These are phyloP conservation scores for Caenorhabditis auriculariae DNA, from an alignment of 2,888 invertebrate species.

Conservation along the genomic window DNA sequence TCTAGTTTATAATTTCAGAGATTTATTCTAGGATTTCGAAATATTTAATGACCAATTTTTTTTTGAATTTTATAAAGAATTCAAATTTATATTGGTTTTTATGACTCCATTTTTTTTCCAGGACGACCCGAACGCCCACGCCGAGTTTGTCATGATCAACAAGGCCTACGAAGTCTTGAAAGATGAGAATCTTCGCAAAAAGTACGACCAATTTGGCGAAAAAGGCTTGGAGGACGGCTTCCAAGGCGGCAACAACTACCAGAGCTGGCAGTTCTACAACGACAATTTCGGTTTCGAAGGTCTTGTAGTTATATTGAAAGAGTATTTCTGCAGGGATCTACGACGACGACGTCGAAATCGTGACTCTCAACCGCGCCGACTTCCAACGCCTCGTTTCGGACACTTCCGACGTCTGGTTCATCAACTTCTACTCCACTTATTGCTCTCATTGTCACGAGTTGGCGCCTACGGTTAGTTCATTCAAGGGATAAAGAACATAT, in stretches of 20 bases:
- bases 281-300: slow-evolving; percentile 75
- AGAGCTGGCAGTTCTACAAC: slow-evolving; percentile 80
- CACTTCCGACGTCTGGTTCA: slow-evolving; percentile 75
- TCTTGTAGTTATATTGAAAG: not conserved
- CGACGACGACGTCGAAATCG: slow-evolving; percentile 80
- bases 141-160: slow-evolving; percentile 78
- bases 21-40: no score
- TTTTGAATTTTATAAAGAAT: no score
- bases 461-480: slow-evolving; percentile 73
- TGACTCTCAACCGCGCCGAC: slow-evolving; percentile 76
- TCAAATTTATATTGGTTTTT: no score
- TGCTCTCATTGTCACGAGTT: slow-evolving; percentile 83
- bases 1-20: no score
- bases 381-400: slow-evolving; percentile 72
- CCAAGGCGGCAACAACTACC: slow-evolving; percentile 73
- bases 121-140: slow-evolving; percentile 77
- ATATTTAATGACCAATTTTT: no score
- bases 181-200: slow-evolving; percentile 73
- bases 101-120: no score
- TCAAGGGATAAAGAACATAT: no score
- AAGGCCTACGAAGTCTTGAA: slow-evolving; percentile 84
- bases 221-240: slow-evolving; percentile 72
- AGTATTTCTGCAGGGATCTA: slow-evolving; percentile 71
- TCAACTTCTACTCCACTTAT: slow-evolving; percentile 84
- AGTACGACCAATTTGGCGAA: slow-evolving; percentile 70